Percentiles rank a stretch among this genome's conserved stretches.
phyloP scores from a whole-genome alignment of 1,140 invertebrate genomes.

The Steinernema khuongi region DNA sequence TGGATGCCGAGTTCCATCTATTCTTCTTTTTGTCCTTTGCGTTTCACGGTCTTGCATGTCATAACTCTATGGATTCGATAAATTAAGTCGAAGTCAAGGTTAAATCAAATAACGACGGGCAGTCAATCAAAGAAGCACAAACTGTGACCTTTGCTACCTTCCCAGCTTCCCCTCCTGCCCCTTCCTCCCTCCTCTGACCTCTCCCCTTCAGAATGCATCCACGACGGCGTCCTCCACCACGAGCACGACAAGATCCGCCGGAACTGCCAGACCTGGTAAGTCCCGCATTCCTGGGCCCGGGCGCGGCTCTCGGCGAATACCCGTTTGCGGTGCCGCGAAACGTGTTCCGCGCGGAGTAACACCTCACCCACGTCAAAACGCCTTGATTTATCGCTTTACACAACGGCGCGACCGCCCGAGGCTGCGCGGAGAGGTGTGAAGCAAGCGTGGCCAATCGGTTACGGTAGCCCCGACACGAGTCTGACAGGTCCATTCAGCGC shows the following conservation, averaged over 20 bases:
- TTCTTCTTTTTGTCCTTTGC: no score
- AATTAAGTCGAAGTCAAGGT: no score
- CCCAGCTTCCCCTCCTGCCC: no score
- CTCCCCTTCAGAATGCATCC: conserved; percentile 38
- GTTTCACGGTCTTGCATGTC: no score
- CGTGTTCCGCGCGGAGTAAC: neutral
- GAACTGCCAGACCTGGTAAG: conserved; percentile 47
- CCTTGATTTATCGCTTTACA: conserved; percentile 11
- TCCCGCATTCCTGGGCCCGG: neutral
- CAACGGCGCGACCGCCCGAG: neutral
- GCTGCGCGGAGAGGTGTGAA: neutral
- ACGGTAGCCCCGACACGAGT: no score
- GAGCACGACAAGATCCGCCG: conserved; percentile 36
- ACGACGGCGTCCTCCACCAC: conserved; percentile 26
- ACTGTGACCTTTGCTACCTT: no score
- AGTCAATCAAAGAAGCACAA: no score
- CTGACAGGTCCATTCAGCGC: no score
- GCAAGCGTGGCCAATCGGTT: neutral
- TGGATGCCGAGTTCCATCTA: no score
- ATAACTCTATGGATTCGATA: no score
- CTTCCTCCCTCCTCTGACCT: no score
- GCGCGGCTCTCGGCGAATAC: neutral
- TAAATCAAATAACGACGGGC: no score
- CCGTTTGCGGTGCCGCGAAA: neutral
- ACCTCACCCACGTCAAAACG: neutral